Evolutionary conservation across 2,797 vertebrate genomes (phyloP).

Genomic region (Zenarchopterus dispar): DNA sequence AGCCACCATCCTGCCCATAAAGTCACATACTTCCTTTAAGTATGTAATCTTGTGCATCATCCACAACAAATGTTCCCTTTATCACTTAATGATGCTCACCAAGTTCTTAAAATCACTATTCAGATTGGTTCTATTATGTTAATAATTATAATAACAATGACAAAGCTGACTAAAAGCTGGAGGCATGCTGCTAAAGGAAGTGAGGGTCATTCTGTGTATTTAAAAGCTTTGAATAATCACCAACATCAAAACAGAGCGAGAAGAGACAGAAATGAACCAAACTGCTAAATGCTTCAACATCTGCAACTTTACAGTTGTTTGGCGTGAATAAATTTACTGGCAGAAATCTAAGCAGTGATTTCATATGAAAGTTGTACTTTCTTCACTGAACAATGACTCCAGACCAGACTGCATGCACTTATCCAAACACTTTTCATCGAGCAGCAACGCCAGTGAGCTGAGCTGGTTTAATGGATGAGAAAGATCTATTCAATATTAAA

Average conservation of each 20-base stretch:
- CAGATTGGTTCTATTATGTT: not conserved
- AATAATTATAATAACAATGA: slow-evolving; percentile 16
- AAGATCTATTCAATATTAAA: too few species aligned
- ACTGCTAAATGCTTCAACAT: not conserved
- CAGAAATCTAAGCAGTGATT: too few species aligned
- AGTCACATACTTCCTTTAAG: too few species aligned
- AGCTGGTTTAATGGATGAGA: too few species aligned
- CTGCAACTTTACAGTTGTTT: not conserved
- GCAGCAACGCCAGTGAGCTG: too few species aligned
- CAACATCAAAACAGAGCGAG: slow-evolving; percentile 28
- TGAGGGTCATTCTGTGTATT: slow-evolving; percentile 39
- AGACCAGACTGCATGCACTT: too few species aligned
- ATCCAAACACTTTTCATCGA: too few species aligned
- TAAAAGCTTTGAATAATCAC: slow-evolving; percentile 41
- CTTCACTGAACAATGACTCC: too few species aligned
- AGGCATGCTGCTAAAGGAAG: slow-evolving; percentile 27
- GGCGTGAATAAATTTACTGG: too few species aligned
- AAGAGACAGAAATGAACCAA: slow-evolving; percentile 1
- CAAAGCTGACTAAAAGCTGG: slow-evolving; percentile 20
- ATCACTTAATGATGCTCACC: slow-evolving; percentile 14
- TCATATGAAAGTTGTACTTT: too few species aligned
- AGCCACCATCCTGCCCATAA: too few species aligned
- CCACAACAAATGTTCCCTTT: not conserved
- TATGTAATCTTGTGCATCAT: too few species aligned
- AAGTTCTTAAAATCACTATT: slow-evolving; percentile 26